These are phyloP conservation scores for Nasonia vitripennis DNA, from an alignment of 1,140 invertebrate genomes.

Conservation along the genomic window DNA sequence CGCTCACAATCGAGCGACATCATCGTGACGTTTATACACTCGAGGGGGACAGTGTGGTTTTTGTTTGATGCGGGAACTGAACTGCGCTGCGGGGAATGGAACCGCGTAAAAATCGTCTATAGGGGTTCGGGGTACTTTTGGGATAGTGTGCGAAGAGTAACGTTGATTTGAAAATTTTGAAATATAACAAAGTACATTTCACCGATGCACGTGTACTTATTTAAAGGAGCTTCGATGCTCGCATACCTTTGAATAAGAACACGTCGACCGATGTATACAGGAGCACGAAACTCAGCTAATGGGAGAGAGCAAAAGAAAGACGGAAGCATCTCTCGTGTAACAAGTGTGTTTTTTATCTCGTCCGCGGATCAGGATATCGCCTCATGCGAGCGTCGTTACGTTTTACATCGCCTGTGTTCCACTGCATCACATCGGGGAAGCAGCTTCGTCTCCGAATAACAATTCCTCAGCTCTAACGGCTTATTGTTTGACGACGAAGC, in stretches of 20 bases:
- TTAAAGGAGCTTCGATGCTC: no score
- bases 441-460: no score
- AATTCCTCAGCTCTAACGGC: no score
- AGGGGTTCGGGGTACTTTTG: no score
- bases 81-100: no score
- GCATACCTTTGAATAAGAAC: no score
- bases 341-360: slow-evolving; percentile 49
- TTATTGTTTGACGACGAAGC: no score
- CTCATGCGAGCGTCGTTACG: slow-evolving; percentile 44
- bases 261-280: background rate
- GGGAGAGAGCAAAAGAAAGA: slow-evolving; percentile 42
- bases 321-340: slow-evolving; percentile 17
- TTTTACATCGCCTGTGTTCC: slow-evolving; percentile 28
- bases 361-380: slow-evolving; percentile 43
- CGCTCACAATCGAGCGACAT: background rate
- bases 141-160: no score
- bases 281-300: background rate
- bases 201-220: no score
- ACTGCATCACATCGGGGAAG: no score
- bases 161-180: no score
- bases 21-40: background rate
- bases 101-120: background rate
- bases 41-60: background rate
- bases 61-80: slow-evolving; percentile 12
- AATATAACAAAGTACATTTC: no score